Evolutionary conservation across 2,797 vertebrate genomes (phyloP).

Genomic region (Synaphobranchus kaupii): DNA sequence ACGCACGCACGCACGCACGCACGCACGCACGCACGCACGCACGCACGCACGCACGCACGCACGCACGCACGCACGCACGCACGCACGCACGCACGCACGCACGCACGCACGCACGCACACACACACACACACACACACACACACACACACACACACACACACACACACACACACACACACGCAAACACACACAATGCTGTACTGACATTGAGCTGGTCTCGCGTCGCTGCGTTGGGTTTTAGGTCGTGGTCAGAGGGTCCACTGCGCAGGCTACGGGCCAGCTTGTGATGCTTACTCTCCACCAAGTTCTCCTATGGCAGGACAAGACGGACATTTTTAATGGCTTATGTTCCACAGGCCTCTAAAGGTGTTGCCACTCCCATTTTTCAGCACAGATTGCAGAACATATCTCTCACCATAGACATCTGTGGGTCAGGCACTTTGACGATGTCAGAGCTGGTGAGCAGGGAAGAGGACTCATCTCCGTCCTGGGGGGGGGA

Average conservation of each 20-base stretch:
- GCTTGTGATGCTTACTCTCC: conserved; percentile 97
- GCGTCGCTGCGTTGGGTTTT: conserved; percentile 93
- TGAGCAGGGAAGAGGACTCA: conserved; percentile 81
- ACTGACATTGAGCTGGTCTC: conserved; percentile 96
- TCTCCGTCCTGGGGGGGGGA: conserved; percentile 84
- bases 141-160: neutral
- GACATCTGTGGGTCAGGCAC: conserved; percentile 98
- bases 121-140: neutral
- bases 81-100: neutral
- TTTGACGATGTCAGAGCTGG: conserved; percentile 94
- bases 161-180: conserved; percentile 1
- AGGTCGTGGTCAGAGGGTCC: conserved; percentile 96
- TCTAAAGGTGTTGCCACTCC: too few relatives aligned
- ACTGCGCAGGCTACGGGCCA: conserved; percentile 94
- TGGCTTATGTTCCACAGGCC: neutral
- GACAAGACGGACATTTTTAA: conserved; percentile 17
- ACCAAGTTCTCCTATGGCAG: conserved; percentile 90
- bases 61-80: too few relatives aligned
- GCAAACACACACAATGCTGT: neutral
- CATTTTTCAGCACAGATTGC: neutral
- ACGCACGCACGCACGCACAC: neutral
- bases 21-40: neutral
- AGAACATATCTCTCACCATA: conserved; percentile 78
- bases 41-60: neutral
- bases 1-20: neutral